These are phyloP conservation scores for Cheiracanthium punctorium DNA, from an alignment of 2,888 invertebrate species.

Conservation along the genomic window DNA sequence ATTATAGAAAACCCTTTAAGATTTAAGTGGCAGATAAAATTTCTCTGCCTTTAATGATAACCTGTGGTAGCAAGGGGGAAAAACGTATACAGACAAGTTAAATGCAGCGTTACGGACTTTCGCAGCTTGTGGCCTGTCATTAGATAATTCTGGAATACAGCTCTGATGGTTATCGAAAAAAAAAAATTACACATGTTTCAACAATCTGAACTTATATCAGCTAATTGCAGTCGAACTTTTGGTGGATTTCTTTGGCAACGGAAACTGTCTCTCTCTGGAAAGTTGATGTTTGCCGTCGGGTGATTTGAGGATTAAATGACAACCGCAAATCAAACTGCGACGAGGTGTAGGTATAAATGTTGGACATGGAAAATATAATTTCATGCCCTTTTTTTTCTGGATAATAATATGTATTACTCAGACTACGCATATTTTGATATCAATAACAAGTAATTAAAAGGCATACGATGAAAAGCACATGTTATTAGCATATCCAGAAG, in stretches of 20 bases:
- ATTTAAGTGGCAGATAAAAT: slow-evolving; percentile 9
- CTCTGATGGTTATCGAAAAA: slow-evolving; percentile 17
- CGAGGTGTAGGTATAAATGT: background rate
- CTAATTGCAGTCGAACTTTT: background rate
- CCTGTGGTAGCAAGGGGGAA: background rate
- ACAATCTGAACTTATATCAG: slow-evolving; percentile 18
- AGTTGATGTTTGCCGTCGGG: background rate
- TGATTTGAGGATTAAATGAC: background rate
- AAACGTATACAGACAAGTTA: slow-evolving; percentile 1
- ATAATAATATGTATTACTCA: no score
- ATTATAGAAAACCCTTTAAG: background rate
- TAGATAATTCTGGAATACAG: background rate
- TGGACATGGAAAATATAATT: background rate
- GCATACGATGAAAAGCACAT: no score
- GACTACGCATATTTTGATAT: no score
- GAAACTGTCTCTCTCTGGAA: no score
- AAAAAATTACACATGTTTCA: slow-evolving; percentile 26
- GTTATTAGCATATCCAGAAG: no score
- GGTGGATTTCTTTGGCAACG: background rate
- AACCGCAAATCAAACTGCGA: background rate
- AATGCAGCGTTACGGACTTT: background rate
- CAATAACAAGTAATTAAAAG: no score
- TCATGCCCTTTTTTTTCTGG: no score
- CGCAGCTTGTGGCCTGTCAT: slow-evolving; percentile 9
- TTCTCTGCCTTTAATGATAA: slow-evolving; percentile 16